Base-by-base conservation (phyloP, 2,113 vertebrate species). In the Erinaceus europaeus region DNA sequence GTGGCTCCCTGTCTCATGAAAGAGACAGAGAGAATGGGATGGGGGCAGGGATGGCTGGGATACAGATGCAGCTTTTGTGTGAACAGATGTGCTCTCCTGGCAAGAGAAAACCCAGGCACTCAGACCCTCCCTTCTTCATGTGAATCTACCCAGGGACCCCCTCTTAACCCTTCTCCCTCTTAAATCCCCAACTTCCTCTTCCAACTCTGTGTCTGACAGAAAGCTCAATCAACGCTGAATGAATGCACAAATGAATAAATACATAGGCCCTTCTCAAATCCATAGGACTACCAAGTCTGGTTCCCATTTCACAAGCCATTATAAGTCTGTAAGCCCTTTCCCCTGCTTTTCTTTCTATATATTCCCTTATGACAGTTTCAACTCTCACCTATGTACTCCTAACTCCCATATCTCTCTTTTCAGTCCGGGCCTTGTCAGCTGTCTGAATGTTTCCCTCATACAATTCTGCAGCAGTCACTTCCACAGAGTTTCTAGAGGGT, bases 81-180 rank as follows among this genome's bases (percentile, higher is more conserved):
- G 83, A 90, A 90, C 89, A 94, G 92, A 94, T 94, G 87, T 94
- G 77, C 48, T 95, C 55, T 89, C 87, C 77, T 52, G 87, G 81
- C 84, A 91, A 86, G 77, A 88, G 29, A 46, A 59, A 77, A 50
- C 62, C 83, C 62, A 91, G 72, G 48, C 80, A 18, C 86, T 94
- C 64, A 71, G 76, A 53, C 55, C 77, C 81, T 93, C 77, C 84
- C 64, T 79, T 83, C 91, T 95, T 93, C 92, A 90, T 92, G 67
- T 84, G 81, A 90, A 84, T 89, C 89, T 64, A 93, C 74, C 68
- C 93, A 91, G 77, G 74, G 81, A 87, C 84, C 91, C 84, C 80
- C 84, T 88, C 89, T 94, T 94, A 94, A 90, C 74, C 81, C 87
- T 92, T 89, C 77, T 91, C 77, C 73, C 50, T 89, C 77, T 93